Percentiles rank a stretch among this genome's conserved stretches.
Conservation (phyloP, 1,140 invertebrate genomes). For the Cryptotermes secundus region DNA sequence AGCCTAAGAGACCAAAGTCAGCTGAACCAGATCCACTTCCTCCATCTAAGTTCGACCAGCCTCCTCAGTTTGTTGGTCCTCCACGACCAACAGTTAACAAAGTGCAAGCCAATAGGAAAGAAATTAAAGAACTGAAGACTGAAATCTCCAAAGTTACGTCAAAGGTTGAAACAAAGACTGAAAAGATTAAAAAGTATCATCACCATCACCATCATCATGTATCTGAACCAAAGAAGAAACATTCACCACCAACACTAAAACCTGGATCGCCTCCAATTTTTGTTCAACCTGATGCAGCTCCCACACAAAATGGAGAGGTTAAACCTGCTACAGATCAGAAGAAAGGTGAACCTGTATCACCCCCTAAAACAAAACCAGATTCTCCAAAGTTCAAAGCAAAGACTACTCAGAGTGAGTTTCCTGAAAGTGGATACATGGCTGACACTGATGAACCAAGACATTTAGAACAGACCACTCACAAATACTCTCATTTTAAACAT, state of each 20-base stretch:
- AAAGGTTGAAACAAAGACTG: slow-evolving; percentile 35
- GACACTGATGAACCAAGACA: slow-evolving; percentile 64
- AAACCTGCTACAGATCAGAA: slow-evolving; percentile 24
- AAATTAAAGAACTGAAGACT: slow-evolving; percentile 31
- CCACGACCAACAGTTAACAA: slow-evolving; percentile 48
- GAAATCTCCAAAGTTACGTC: slow-evolving; percentile 34
- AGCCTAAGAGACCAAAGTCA: slow-evolving; percentile 51
- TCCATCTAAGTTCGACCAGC: slow-evolving; percentile 59
- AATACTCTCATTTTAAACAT: slow-evolving; percentile 25
- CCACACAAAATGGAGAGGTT: slow-evolving; percentile 35
- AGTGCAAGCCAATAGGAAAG: slow-evolving; percentile 28
- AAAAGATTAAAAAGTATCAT: slow-evolving; percentile 34
- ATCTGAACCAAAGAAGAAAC: slow-evolving; percentile 40
- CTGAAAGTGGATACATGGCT: slow-evolving; percentile 67
- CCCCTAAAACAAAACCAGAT: slow-evolving; percentile 50
- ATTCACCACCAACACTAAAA: slow-evolving; percentile 46
- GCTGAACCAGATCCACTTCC: slow-evolving; percentile 57
- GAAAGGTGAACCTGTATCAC: slow-evolving; percentile 23
- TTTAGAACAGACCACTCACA: slow-evolving; percentile 14
- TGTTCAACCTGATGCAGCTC: slow-evolving; percentile 45
- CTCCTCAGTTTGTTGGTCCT: slow-evolving; percentile 52
- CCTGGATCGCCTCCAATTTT: slow-evolving; percentile 57
- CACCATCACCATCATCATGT: slow-evolving; percentile 30
- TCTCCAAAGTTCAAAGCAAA: slow-evolving; percentile 58
- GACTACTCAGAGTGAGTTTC: slow-evolving; percentile 47